These are phyloP conservation scores for Cistogaster globosa DNA, from an alignment of 2,888 invertebrate genomes.

Conservation along the genomic window DNA sequence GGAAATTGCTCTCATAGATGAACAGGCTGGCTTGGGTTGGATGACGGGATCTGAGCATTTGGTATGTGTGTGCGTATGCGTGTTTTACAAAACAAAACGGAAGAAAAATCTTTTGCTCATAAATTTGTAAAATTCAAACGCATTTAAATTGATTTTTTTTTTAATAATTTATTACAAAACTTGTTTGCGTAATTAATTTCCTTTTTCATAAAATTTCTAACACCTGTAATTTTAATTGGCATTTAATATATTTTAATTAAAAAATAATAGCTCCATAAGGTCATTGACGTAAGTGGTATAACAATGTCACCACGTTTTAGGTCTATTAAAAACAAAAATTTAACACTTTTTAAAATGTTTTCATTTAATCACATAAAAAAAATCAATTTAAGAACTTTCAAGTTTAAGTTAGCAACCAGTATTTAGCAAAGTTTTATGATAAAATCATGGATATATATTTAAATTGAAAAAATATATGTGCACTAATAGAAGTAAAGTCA, in stretches of 20 bases:
- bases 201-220: conserved; percentile 31
- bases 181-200: conserved; percentile 24
- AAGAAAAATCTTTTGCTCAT: conserved; percentile 34
- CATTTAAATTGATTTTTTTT: conserved; percentile 18
- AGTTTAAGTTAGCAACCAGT: too few species aligned
- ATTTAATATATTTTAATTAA: conserved; percentile 50
- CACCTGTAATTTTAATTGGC: conserved; percentile 40
- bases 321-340: too few species aligned
- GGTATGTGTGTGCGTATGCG: background rate
- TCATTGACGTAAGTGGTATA: too few species aligned
- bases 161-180: conserved; percentile 25
- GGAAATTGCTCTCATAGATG: conserved; percentile 39
- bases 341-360: too few species aligned
- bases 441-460: too few species aligned
- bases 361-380: background rate
- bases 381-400: too few species aligned
- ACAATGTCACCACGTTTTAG: conserved; percentile 3
- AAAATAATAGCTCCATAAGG: too few species aligned
- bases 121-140: conserved; percentile 47
- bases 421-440: too few species aligned
- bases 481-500: too few species aligned
- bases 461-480: too few species aligned
- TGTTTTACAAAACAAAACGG: background rate
- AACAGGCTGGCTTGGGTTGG: background rate
- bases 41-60: too few species aligned